Percentiles rank a stretch among this genome's conserved stretches.
Conservation (phyloP, 2,888 invertebrate genomes). For the Stenodema calcarata region DNA sequence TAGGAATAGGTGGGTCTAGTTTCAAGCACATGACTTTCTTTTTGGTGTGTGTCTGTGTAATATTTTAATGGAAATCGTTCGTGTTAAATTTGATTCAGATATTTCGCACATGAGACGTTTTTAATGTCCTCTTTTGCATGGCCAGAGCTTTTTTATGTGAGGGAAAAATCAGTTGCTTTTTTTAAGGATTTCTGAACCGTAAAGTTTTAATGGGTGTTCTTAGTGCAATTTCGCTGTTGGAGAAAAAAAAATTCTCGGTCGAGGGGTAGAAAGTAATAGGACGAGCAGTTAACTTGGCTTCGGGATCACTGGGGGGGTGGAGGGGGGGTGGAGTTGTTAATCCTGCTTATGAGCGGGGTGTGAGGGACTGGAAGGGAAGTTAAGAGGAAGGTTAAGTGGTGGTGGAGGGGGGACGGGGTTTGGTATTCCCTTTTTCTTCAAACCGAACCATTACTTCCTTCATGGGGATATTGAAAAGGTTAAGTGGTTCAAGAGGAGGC, state of each 20-base stretch:
- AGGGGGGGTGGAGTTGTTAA: neutral
- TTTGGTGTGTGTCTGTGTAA: too few species aligned
- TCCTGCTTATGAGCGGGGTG: neutral
- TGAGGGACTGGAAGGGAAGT: neutral
- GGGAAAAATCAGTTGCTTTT: neutral
- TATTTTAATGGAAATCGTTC: too few species aligned
- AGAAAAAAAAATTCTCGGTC: neutral
- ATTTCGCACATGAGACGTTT: too few species aligned
- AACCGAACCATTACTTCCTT: neutral
- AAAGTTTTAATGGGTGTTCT: neutral
- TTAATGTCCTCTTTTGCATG: neutral
- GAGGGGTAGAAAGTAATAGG: neutral
- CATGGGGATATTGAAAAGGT: constrained; percentile 40
- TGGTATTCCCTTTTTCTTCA: neutral
- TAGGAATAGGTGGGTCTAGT: too few species aligned
- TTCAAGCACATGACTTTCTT: too few species aligned
- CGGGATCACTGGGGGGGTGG: neutral
- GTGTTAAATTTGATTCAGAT: too few species aligned
- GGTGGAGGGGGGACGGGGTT: neutral
- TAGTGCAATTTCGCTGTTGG: neutral
- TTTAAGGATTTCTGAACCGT: neutral
- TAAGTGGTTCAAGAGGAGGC: constrained; percentile 7
- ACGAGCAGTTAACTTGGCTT: neutral
- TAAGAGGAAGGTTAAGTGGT: neutral
- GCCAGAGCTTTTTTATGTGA: neutral